phyloP scores from a whole-genome alignment of 64 coral and sea anemone species.

The Hydrozoanthus tunicans region DNA sequence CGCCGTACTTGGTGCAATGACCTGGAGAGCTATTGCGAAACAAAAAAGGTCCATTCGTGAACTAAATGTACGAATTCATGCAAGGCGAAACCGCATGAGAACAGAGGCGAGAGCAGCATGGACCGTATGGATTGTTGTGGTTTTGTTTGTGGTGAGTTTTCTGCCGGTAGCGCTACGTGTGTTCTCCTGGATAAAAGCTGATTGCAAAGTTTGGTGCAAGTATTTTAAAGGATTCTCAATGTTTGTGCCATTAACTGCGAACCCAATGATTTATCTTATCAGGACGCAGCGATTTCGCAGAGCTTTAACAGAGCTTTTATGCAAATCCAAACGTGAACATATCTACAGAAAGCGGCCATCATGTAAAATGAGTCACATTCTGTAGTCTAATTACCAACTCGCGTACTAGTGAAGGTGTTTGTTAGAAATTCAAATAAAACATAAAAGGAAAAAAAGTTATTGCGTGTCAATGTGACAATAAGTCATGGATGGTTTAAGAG shows the following conservation, averaged over 20 bases:
- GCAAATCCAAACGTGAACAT: background rate
- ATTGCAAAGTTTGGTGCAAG: constrained; percentile 7
- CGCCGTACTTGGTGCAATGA: background rate
- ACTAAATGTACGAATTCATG: constrained; percentile 20
- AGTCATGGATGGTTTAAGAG: no score
- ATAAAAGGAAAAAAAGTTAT: no score
- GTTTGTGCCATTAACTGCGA: background rate
- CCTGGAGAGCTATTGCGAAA: background rate
- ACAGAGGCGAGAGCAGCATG: background rate
- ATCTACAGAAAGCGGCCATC: background rate
- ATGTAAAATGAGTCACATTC: no score
- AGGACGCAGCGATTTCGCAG: constrained; percentile 29
- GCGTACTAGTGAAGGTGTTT: no score
- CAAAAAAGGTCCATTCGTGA: background rate
- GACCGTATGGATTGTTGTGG: constrained; percentile 41
- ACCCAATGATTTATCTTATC: background rate
- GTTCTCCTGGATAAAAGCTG: background rate
- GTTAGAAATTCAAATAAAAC: no score
- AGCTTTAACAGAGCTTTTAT: background rate
- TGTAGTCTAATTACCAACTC: no score
- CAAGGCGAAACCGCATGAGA: background rate
- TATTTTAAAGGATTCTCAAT: background rate
- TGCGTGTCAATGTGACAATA: no score
- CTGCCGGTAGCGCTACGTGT: background rate
- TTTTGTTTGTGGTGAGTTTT: background rate